Base-by-base conservation (phyloP, 2,888 invertebrate species). In the Caenorhabditis parvicauda region DNA sequence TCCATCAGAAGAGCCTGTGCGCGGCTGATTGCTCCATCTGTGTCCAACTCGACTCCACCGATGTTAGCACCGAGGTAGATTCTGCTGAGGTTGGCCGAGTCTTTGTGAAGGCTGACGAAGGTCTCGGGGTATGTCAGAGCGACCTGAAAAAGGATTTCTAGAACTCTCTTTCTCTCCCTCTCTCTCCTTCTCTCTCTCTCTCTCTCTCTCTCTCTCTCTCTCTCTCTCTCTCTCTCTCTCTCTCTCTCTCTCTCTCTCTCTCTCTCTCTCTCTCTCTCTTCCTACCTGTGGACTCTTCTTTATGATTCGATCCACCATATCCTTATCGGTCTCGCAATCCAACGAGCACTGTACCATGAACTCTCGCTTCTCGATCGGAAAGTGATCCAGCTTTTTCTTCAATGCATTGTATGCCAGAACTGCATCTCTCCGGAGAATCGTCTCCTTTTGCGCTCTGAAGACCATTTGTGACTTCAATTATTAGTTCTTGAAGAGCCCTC, bases 81-180 rank as follows among this genome's bases (percentile, higher is more conserved):
- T 19, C 66, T 37, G n/a, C 64, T 72, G 49, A 72, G 53, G 27
- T 70, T 64, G 5, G 59, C 59, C 21, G 63, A 60, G 22, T 72
- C 72, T 25, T 59, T 62, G 48, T 63, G 67, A 54, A 68, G 61
- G 29, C 64, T 59, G 22, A 72, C 70, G 51, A 67, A 72, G 12
- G 70, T 72, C 38, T 72, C 72, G 12, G 72, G 72, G 50, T 68
- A 72, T 7, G 72, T 72, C 9, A 72, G 55, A 3, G 67, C 65
- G 2, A 70, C 64, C 57, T 57, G 37, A 7, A 52, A 9, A 32
- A 19, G 12, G 6, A 47, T 35, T 47, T 19, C 6, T n/a, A n/a
- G n/a, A n/a, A n/a, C n/a, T n/a, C n/a, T n/a, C n/a, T n/a, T n/a
- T n/a, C n/a, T n/a, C n/a, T n/a, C n/a, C n/a, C n/a, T n/a, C n/a